phyloP scores from a whole-genome alignment of 2,888 invertebrate species.

The Spisula solida region DNA sequence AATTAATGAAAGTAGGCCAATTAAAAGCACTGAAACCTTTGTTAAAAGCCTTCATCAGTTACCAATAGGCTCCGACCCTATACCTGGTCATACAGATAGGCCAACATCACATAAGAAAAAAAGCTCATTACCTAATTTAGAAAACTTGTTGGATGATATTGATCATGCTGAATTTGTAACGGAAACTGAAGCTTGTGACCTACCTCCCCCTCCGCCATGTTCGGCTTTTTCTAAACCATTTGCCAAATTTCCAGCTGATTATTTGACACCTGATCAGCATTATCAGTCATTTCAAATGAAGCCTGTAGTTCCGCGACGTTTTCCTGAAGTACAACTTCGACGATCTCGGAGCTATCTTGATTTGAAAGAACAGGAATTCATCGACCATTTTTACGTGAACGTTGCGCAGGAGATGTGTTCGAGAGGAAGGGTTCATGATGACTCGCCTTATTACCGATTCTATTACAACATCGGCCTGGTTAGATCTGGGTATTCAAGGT shows the following conservation, averaged over 20 bases:
- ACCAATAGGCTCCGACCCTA: neutral
- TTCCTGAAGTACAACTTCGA: conserved; percentile 9
- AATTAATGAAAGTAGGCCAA: neutral
- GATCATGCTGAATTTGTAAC: conserved; percentile 23
- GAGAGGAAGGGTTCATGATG: conserved; percentile 57
- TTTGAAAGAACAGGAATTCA: conserved; percentile 10
- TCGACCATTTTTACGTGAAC: conserved; percentile 56
- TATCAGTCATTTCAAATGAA: neutral
- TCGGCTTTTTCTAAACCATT: conserved; percentile 44
- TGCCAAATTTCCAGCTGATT: conserved; percentile 42
- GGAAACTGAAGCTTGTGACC: conserved; percentile 21
- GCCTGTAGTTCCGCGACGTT: neutral
- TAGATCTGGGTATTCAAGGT: conserved; percentile 33
- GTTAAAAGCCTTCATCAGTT: neutral
- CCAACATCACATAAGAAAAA: conserved; percentile 17
- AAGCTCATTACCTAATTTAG: conserved; percentile 15
- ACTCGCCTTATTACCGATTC: conserved; percentile 63
- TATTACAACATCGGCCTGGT: conserved; percentile 67
- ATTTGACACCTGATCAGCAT: neutral
- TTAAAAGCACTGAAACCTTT: neutral
- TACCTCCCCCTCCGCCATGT: conserved; percentile 60
- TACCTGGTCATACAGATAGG: neutral
- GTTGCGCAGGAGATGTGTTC: conserved; percentile 49
- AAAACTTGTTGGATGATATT: neutral
- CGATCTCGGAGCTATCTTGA: conserved; percentile 52